Evolutionary conservation across 2,113 vertebrate genomes (phyloP), one percentile per base, ranked within the genome.

Genomic region (Fregetta grallaria): DNA sequence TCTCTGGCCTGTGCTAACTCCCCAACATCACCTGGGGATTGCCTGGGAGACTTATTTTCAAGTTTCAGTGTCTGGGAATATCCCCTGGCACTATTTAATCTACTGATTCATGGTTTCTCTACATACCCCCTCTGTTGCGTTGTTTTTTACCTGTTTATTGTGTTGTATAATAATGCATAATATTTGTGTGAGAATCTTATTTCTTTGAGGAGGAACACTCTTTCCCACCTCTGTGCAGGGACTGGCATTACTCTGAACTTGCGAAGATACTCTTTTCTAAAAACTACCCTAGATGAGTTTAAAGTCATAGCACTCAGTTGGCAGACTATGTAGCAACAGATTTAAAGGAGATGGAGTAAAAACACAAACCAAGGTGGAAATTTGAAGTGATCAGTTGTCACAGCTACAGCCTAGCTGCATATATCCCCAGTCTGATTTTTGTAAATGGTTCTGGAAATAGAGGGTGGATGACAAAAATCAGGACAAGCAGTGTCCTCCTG

Each of bases 101-200:
- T 65, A 10, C 13, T 61, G 80, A 38, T 56, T 79, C 23, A 40
- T 65, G 15, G 3, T 63, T 93, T 72, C 19, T 91, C 20, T 63
- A 6, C 7, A 5, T 44, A 22, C 4, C 4, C 3, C 63, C 32
- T 47, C 52, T 16, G 23, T 44, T 13, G 0, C 21, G 27, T 10
- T 90, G 20, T 0, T 52, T 79, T 83, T 74, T 9, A 58, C 21
- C 49, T 66, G 32, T 4, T 80, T 77, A n/a, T 22, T 73, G 1
- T 38, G 21, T 76, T 82, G 36, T 63, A 45, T 23, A 83, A 61
- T 66, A 81, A 67, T 74, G 38, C 11, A 21, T 29, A 70, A 7
- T 2, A 13, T 72, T 56, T 56, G 8, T 16, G 36, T 26, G 53
- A 88, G 27, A 90, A 68, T 3, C 5, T 84, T 38, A 30, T 82